Base-by-base conservation (phyloP, 1,140 invertebrate genomes). In the Drosophila trapezifrons region DNA sequence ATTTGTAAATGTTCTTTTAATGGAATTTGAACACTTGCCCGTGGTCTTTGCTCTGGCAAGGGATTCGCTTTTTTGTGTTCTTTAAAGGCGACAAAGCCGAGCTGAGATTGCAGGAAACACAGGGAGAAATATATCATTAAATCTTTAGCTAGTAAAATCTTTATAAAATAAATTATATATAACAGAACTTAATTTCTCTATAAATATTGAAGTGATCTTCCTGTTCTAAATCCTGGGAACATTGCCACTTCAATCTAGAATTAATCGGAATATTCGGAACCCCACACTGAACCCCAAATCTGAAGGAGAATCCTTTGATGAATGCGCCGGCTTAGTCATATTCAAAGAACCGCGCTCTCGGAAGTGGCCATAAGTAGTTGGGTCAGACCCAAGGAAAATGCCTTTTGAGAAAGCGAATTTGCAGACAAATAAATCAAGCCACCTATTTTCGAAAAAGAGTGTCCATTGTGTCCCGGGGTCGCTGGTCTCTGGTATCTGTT, bases 381-480 rank as follows among this genome's bases (percentile, higher is more conserved):
- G 72, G 20, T 74, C 72, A 65, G 59, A 13, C 35, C 66, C 69
- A 70, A 66, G 9, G 29, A 10, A 73, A 87, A 86, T 86, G 81
- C 83, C 80, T 83, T 89, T 87, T 89, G 84, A 83, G 82, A 90
- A 90, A 90, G 86, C 82, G 83, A 86, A 87, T 86, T 86, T 80
- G 80, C 89, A 90, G 89, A 90, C 89, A 90, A 90, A 90, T 90
- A 90, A 90, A 90, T 90, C 89, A 90, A 90, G 84, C 80, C 89
- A 90, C 89, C 89, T 90, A 83, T 83, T 80, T 80, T 69, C 83
- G 62, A 51, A 76, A 66, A 76, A 76, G 84, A 89, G 84, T 89
- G 84, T 83, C 84, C 84, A 89, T 89, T 89, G 84, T 86, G 77
- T 85, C 45, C 77, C 75, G 51, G 69, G 71, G 57, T 57, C 66